Percentiles rank a stretch among this genome's conserved stretches.
phyloP scores from a whole-genome alignment of 2,797 vertebrate genomes.

The Loris lydekkerianus region DNA sequence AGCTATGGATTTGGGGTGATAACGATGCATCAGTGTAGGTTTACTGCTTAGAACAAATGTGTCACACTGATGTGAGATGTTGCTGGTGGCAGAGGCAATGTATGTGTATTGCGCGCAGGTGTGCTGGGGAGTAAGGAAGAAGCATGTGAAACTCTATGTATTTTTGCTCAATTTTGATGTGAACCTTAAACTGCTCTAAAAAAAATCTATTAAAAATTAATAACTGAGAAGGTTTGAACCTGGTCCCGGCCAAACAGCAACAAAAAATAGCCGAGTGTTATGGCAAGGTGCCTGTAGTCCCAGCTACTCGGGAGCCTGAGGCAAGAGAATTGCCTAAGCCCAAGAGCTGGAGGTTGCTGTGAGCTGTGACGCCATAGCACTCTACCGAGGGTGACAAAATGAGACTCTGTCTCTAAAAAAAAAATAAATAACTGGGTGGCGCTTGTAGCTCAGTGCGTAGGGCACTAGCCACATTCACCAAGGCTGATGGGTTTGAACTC shows the following conservation, averaged over 20 bases:
- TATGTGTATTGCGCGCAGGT: background rate
- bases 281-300: no score
- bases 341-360: no score
- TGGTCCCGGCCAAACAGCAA: no score
- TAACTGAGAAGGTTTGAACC: no score
- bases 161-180: conserved; percentile 5
- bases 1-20: background rate
- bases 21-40: background rate
- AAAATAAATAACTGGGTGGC: background rate
- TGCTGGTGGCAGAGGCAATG: background rate
- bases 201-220: background rate
- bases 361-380: no score
- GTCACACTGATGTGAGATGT: background rate
- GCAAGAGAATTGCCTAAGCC: no score
- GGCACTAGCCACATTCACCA: no score
- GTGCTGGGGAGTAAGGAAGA: background rate
- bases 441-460: no score
- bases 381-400: no score
- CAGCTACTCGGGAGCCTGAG: no score
- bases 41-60: background rate
- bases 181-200: conserved; percentile 48
- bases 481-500: no score
- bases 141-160: background rate
- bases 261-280: no score
- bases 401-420: background rate